Base-by-base conservation (phyloP, 92 coral and sea anemone genomes). In the Plumapathes pennacea region DNA sequence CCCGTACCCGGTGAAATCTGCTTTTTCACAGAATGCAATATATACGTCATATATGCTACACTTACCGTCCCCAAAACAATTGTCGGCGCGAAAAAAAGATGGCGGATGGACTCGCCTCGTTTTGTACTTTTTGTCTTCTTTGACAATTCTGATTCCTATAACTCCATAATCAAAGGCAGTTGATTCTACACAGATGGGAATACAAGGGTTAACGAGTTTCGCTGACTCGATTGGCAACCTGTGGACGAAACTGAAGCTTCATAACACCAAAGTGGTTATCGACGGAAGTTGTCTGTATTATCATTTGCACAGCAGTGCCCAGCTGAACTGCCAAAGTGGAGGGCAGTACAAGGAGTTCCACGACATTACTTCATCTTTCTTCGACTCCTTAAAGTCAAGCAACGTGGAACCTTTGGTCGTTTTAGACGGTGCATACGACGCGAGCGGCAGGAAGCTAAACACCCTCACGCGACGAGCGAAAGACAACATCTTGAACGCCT, bases 281-380 rank as follows among this genome's bases (percentile, higher is more conserved):
- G 98, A 92, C 54, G 98, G 98, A 20, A 71, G 63, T 12, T 66
- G 89, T 23, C 27, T 92, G 23, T 30, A 57, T 20, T 67, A 69
- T 20, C 49, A 72, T 45, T 45, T 92, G 23, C 86, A 86, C 57
- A 41, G 25, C 23, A 54, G 20, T 51, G 46, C 38, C 14, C 83
- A 64, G 0, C 44, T 89, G 6, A 81, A 84, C 46, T 62, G 64
- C 38, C 79, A 57, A 22, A 76, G 61, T 69, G 98, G 98, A 4
- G 98, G 98, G 10, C 83, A 92, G 46, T 88, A 88, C 38, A 57
- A 69, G 8, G 80, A 84, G 23, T 67, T 80, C 20, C 79, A 84
- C n/a, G 55, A 37, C 9, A 53, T 46, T 44, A 66, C 77, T 3
- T 38, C 64, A 31, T 47, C 54, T 24, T 88, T 92, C 76, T 88